phyloP scores from a whole-genome alignment of 1,140 invertebrate species.

The Drosophila lini region DNA sequence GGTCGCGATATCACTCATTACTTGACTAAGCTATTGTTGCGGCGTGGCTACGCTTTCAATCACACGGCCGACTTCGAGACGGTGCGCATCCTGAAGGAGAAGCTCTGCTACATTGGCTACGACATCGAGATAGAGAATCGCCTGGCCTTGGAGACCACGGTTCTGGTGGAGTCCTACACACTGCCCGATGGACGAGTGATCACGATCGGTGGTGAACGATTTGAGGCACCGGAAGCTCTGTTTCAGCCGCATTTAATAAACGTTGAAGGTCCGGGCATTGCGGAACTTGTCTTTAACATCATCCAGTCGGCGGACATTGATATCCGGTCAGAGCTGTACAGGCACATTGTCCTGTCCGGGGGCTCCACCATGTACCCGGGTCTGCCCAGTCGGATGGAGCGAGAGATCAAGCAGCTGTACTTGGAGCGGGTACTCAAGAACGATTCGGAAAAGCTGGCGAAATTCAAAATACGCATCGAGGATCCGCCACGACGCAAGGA shows the following conservation, averaged over 20 bases:
- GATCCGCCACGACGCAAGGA: conserved; percentile 99
- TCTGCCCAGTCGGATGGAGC: conserved; percentile 96
- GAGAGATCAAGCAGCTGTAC: conserved; percentile 99
- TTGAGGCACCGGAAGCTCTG: conserved; percentile 98
- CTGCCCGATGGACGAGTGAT: conserved; percentile 98
- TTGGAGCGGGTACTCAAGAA: conserved; percentile 98
- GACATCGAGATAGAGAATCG: conserved; percentile 99
- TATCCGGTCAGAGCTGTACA: conserved; percentile 98
- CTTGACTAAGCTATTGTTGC: conserved; percentile 97
- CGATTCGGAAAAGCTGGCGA: conserved; percentile 95
- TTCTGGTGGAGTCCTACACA: conserved; percentile 98
- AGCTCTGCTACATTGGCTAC: conserved; percentile 99
- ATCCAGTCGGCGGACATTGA: conserved; percentile 98
- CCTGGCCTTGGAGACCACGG: conserved; percentile 98
- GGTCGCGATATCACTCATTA: conserved; percentile 99
- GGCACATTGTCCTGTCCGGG: conserved; percentile 99
- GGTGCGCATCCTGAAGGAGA: conserved; percentile 99
- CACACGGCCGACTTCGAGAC: conserved; percentile 99
- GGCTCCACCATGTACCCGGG: conserved; percentile 99
- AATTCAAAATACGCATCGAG: conserved; percentile 99
- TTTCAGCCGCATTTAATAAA: conserved; percentile 99
- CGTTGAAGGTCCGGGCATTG: conserved; percentile 97
- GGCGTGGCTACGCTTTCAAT: conserved; percentile 99
- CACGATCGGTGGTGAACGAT: conserved; percentile 98
- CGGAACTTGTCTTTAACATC: conserved; percentile 98